Evolutionary conservation across 2,888 invertebrate genomes (phyloP).

Genomic region (Eumerus sabulonum): DNA sequence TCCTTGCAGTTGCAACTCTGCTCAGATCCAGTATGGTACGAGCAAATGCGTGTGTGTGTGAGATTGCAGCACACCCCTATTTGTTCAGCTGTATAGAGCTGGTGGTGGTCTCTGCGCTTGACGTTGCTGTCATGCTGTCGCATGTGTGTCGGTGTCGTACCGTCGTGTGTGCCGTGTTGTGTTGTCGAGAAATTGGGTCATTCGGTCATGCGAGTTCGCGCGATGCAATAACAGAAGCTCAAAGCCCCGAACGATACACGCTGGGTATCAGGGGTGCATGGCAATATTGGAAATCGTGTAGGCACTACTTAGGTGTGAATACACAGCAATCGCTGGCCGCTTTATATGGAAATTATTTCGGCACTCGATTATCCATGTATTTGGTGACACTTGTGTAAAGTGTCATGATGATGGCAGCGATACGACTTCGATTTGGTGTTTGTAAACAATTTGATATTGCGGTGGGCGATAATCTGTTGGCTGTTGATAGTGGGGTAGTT

Average conservation of each 20-base stretch:
- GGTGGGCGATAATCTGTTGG: too few species aligned
- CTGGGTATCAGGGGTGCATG: too few species aligned
- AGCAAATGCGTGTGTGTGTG: conserved; percentile 36
- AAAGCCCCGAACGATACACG: conserved; percentile 6
- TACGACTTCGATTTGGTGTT: neutral
- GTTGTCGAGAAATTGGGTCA: conserved; percentile 76
- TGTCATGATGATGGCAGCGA: neutral
- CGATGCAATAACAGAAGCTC: conserved; percentile 30
- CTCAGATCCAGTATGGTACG: neutral
- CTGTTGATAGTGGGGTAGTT: too few species aligned
- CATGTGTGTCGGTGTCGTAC: neutral
- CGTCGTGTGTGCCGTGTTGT: conserved; percentile 32
- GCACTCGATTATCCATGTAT: too few species aligned
- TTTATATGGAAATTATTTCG: too few species aligned
- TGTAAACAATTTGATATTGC: neutral
- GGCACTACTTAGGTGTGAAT: too few species aligned
- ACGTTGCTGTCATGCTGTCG: conserved; percentile 10
- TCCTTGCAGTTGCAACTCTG: neutral
- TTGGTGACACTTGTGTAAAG: too few species aligned
- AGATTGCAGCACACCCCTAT: conserved; percentile 56
- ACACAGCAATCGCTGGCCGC: too few species aligned
- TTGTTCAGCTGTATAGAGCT: conserved; percentile 24
- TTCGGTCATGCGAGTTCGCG: conserved; percentile 75
- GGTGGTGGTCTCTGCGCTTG: conserved; percentile 16
- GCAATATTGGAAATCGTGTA: too few species aligned